Conservation (phyloP, 2,888 invertebrate genomes). For the Harpalus rufipes region DNA sequence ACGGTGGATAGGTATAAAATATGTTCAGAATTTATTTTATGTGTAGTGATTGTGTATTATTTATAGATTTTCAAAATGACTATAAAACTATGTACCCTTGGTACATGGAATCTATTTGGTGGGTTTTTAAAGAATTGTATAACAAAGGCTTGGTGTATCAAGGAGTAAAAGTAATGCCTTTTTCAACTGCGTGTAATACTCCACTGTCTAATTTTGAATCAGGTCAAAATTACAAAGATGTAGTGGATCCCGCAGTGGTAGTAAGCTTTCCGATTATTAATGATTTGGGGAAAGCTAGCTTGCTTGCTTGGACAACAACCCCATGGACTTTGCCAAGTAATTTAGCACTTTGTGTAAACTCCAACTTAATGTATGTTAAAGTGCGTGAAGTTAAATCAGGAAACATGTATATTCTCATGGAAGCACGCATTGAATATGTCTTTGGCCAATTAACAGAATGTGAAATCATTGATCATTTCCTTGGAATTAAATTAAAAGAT, state of each 20-base stretch:
- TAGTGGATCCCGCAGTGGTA: constrained; percentile 96
- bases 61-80: constrained; percentile 95
- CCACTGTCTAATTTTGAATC: constrained; percentile 99
- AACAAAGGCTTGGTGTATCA: constrained; percentile 97
- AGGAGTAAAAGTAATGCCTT: constrained; percentile 99
- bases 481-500: constrained; percentile 89
- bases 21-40: not conserved
- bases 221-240: constrained; percentile 99
- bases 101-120: constrained; percentile 99
- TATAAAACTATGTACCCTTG: constrained; percentile 99
- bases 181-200: constrained; percentile 97
- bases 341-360: constrained; percentile 95
- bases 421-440: constrained; percentile 87
- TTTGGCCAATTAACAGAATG: constrained; percentile 91
- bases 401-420: constrained; percentile 90
- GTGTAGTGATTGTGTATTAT: not conserved
- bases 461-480: constrained; percentile 87
- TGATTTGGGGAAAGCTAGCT: constrained; percentile 82
- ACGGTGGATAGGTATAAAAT: constrained; percentile 87
- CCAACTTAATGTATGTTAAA: constrained; percentile 90
- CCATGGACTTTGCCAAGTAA: constrained; percentile 99
- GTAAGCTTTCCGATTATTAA: constrained; percentile 89
- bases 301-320: constrained; percentile 99
- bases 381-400: constrained; percentile 85
- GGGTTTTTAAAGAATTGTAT: constrained; percentile 97